These are phyloP conservation scores for Tinea pellionella DNA, from an alignment of 2,888 invertebrate genomes.

Conservation along the genomic window DNA sequence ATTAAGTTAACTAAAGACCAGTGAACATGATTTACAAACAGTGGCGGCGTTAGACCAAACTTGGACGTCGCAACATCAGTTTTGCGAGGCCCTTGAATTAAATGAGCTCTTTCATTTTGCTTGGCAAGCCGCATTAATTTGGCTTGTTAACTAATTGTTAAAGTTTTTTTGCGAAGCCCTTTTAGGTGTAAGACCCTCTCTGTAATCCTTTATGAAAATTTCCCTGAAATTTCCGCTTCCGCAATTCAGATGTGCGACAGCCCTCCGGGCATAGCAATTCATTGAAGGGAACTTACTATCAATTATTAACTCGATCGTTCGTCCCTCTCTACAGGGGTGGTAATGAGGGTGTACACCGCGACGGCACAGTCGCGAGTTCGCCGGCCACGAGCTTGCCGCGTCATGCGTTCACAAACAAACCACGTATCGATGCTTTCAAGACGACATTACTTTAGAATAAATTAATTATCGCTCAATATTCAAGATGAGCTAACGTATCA, in stretches of 20 bases:
- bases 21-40: too few species aligned
- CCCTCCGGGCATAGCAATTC: slow-evolving; percentile 23
- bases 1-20: too few species aligned
- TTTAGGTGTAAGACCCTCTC: too few species aligned
- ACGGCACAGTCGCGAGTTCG: background rate
- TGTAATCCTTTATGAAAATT: too few species aligned
- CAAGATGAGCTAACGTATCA: slow-evolving; percentile 35
- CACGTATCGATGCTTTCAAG: slow-evolving; percentile 44
- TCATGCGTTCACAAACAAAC: background rate
- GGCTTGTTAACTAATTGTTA: too few species aligned
- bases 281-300: slow-evolving; percentile 42
- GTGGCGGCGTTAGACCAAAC: too few species aligned
- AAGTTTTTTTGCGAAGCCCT: too few species aligned
- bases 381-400: background rate
- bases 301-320: slow-evolving; percentile 49
- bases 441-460: slow-evolving; percentile 63
- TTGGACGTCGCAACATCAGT: too few species aligned
- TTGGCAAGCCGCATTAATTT: too few species aligned
- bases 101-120: too few species aligned
- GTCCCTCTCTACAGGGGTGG: slow-evolving; percentile 26
- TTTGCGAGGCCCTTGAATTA: too few species aligned
- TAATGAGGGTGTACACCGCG: background rate
- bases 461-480: slow-evolving; percentile 27
- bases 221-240: background rate
- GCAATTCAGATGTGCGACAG: background rate